Evolutionary conservation across 2,888 invertebrate genomes (phyloP), one percentile per base, ranked within the genome.

Genomic region (Sinelater perroti): DNA sequence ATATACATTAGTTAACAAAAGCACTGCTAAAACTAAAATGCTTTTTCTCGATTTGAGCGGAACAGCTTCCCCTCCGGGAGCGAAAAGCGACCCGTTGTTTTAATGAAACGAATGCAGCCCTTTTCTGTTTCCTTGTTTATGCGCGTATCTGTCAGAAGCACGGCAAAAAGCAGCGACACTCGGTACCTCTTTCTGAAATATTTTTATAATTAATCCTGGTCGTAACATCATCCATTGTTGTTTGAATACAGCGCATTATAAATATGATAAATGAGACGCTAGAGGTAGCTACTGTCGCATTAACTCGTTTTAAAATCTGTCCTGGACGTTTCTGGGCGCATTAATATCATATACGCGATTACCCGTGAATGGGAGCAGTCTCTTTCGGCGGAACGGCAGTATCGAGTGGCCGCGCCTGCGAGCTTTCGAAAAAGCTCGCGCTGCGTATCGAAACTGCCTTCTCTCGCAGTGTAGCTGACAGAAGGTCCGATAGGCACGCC

Each of bases 341-440:
- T 78, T 78, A 78, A 78, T 78, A 77, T 77, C 76, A 73, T 73
- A 76, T 77, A 75, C 77, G 75, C 77, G 77, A 78, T 78, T 78
- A 77, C 72, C 73, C 71, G 75, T 75, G 77, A 77, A 76, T 76
- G 69, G 73, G 68, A 71, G 70, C 70, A 71, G 67, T 70, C 72
- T 71, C 72, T 69, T 72, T 68, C 67, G 70, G 68, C 67, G 51
- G 68, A 69, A 71, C 60, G 56, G 56, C 68, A 70, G 68, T 72
- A 70, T 72, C 61, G 72, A 68, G 64, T 61, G 47, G 50, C 38
- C 54, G 51, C 56, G 65, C 64, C 61, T 55, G 47, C 45, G 16
- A n/a, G 31, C 57, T 56, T 62, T 53, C 47, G 53, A 60, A 63
- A 64, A 57, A 11, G 13, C 10, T n/a, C 7, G 16, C 13, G n/a